Base-by-base conservation (phyloP, 2,888 invertebrate species). In the Nowickia ferox region DNA sequence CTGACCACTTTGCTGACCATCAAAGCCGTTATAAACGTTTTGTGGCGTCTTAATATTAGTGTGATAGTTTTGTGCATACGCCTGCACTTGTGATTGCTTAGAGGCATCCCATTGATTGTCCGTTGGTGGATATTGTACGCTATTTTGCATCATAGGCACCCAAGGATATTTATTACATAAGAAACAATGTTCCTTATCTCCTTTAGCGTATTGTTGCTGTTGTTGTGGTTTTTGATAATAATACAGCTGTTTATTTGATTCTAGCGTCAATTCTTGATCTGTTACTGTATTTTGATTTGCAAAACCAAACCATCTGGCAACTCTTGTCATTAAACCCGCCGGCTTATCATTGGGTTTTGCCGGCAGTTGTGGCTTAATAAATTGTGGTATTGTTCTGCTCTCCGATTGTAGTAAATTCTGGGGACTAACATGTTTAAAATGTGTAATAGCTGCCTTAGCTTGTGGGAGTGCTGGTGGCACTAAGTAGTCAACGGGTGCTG, bases 161-260 rank as follows among this genome's bases (percentile, higher is more conserved):
- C 97, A 97, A 83, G 97, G 97, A 89, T 95, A 95, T 91, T 95
- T 94, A 91, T 97, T 96, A 90, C 97, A 97, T 76, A 96, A 95
- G 90, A 96, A 95, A 90, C 97, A 97, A 87, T 94, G 94, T 89
- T 94, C 94, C 87, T 94, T 94, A 63, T 92, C 90, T 0, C 69
- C 78, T 2, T 48, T 44, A 77, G 93, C 92, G 55, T 75, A 53
- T 69, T 89, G 89, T 11, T 86, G 84, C 13, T 84, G 78, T 15
- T 90, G 88, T 22, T 79, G 86, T 0, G 91, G 90, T 76, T 90
- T 89, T 0, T 89, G 89, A 71, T 91, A 91, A 3, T 88, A 89
- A 65, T 91, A 91, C 46, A 84, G 19, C 11, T 87, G 84, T 46
- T 88, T 86, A 48, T 74, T 87, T 9, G 87, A 84, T 38, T 10